Evolutionary conservation across 1,140 invertebrate species (phyloP), one percentile per base, ranked within the genome.

Genomic region (Drosophila ercepeae): DNA sequence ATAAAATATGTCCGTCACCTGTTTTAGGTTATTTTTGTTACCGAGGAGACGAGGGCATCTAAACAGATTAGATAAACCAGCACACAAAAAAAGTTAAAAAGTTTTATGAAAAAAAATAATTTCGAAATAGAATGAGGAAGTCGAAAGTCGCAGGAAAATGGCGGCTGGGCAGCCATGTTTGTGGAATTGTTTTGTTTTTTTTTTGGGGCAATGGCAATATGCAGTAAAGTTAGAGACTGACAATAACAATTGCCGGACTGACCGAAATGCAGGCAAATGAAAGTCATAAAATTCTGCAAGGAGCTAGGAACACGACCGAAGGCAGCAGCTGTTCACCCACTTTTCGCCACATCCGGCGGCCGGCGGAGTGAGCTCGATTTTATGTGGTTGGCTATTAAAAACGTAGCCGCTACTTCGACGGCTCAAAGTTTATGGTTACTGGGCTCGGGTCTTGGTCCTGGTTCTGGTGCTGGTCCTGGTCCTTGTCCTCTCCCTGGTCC

Each of bases 271-370:
- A 84, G 78, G 50, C 73, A 77, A 74, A 64, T 53, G 55, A 75
- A 83, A 83, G 81, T 86, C 76, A 81, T 86, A 76, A 84, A 83
- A 83, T 86, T 73, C 61, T 63, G 68, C 63, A 72, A 75, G 71
- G 67, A 63, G 41, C 29, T 2, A 21, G 21, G 21, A 21, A 4
- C 21, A 39, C 39, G 36, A 39, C 16, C 23, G 63, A 23, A 5
- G 25, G 14, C 34, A 9, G 48, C 18, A 61, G 75, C 48, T 75
- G 59, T 32, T 52, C 34, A 13, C 44, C 49, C 61, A 42, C 46
- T 21, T 60, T 46, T 46, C 11, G 32, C 39, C 21, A 6, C 51
- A 11, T 16, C 32, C 25, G 8, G 8, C 46, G 4, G 2, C 21
- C 21, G 21, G 4, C 13, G 1, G 32, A 8, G 18, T 8, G 19